Evolutionary conservation across 2,113 vertebrate species (phyloP), one percentile per base, ranked within the genome.

Genomic region (Tinamus guttatus): DNA sequence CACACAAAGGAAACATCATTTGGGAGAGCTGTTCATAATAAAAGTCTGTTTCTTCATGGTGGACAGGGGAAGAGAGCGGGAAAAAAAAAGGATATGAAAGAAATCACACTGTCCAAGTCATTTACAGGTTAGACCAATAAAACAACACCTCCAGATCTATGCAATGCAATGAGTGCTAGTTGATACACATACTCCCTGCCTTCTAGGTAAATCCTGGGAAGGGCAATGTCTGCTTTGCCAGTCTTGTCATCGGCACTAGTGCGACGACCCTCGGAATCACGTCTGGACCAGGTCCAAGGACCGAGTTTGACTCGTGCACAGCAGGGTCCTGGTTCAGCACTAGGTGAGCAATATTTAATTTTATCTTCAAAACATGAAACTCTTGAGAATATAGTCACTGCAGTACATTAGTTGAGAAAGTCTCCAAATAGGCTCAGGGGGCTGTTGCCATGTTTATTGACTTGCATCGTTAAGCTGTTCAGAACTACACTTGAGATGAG

Each of bases 221-320:
- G 59, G 67, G 54, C 28, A 45, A 30, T 0, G 1, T 47, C 49
- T 52, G 1, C 0, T 58, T 78, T 40, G n/a, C 18, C 49, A 56
- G 65, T 30, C 0, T 0, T 14, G 2, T 16, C 14, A 62, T 25
- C 32, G 41, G 69, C 20, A 19, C 25, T 20, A 70, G 41, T 30
- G 32, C 17, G n/a, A 77, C 49, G 68, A 45, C 45, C 47, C 60
- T 5, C 18, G 3, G 82, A 63, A 36, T 49, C 59, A 59, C 43
- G 41, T 6, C 45, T 38, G 76, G 36, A 68, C 62, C 12, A 58
- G 78, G 20, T 28, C 47, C 34, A 65, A 84, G 58, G 47, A 41
- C 0, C 2, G 80, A 67, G 40, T n/a, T 0, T 60, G 60, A 32
- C 41, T 51, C 36, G 79, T 15, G 5, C 0, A 65, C 2, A 70